phyloP scores from a whole-genome alignment of 1,140 invertebrate species.

The Drosophila mauritiana region DNA sequence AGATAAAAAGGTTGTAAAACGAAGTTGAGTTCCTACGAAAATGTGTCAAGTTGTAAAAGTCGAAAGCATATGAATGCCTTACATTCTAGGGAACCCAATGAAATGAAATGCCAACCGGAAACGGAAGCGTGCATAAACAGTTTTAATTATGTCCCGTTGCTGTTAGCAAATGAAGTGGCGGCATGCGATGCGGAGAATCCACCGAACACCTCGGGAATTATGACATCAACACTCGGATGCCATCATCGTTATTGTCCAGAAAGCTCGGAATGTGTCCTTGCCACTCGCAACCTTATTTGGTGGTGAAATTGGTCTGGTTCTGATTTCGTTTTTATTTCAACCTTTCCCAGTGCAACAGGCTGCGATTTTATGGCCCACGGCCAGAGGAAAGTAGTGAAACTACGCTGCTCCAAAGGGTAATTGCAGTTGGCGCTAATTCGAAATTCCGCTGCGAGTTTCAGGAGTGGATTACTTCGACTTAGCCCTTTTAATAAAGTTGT shows the following conservation, averaged over 20 bases:
- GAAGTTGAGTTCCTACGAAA: slow-evolving; percentile 19
- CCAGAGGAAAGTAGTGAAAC: slow-evolving; percentile 11
- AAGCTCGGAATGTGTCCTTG: slow-evolving; percentile 49
- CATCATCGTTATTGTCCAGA: slow-evolving; percentile 39
- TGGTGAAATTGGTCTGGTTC: slow-evolving; percentile 31
- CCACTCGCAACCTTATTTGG: slow-evolving; percentile 35
- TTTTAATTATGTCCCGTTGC: slow-evolving; percentile 67
- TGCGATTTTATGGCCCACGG: slow-evolving; percentile 33
- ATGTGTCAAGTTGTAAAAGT: slow-evolving; percentile 64
- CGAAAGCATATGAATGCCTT: slow-evolving; percentile 53
- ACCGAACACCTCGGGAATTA: slow-evolving; percentile 41
- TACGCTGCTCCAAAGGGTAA: slow-evolving; percentile 17
- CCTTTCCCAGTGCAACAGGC: slow-evolving; percentile 35
- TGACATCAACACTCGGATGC: slow-evolving; percentile 72
- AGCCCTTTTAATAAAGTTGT: slow-evolving; percentile 1
- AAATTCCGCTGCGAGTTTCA: not conserved
- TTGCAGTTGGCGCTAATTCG: slow-evolving; percentile 38
- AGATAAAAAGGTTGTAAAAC: slow-evolving; percentile 41
- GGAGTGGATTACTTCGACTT: not conserved
- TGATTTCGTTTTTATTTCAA: slow-evolving; percentile 40
- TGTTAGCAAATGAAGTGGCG: slow-evolving; percentile 28
- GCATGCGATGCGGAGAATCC: slow-evolving; percentile 38
- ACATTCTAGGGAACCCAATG: slow-evolving; percentile 16
- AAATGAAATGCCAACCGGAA: slow-evolving; percentile 51
- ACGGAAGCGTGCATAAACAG: slow-evolving; percentile 68